phyloP scores from a whole-genome alignment of 2,888 invertebrate genomes.

The Pseudanteris insignis region DNA sequence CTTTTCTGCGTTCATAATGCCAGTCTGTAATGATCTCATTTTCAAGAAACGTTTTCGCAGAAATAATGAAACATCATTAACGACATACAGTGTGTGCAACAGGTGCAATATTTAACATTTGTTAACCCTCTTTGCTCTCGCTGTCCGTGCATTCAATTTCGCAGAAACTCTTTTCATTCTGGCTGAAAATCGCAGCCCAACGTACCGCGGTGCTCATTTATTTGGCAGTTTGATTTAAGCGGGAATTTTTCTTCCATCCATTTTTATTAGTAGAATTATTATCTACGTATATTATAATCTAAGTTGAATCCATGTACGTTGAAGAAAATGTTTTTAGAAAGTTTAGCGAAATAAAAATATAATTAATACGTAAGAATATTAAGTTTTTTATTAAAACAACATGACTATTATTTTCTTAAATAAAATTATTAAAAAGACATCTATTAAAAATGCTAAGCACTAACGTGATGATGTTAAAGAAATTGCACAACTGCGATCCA shows the following conservation, averaged over 20 bases:
- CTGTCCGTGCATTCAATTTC: slow-evolving; percentile 4
- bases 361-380: too few relatives aligned
- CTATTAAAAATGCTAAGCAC: too few relatives aligned
- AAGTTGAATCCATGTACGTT: too few relatives aligned
- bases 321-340: too few relatives aligned
- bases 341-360: too few relatives aligned
- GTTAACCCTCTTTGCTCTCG: slow-evolving; percentile 7
- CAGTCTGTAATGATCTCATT: slow-evolving; percentile 39
- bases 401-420: too few relatives aligned
- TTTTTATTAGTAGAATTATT: too few relatives aligned
- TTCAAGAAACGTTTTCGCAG: slow-evolving; percentile 41
- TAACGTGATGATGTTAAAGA: too few relatives aligned
- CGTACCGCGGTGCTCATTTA: slow-evolving; percentile 27
- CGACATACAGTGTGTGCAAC: slow-evolving; percentile 38
- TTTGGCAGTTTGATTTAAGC: slow-evolving; percentile 11
- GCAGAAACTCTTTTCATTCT: slow-evolving; percentile 24
- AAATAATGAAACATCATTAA: slow-evolving; percentile 46
- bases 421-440: slow-evolving; percentile 16
- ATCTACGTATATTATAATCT: too few relatives aligned
- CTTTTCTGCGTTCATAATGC: slow-evolving; percentile 30
- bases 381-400: too few relatives aligned
- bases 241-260: slow-evolving; percentile 1
- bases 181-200: slow-evolving; percentile 29
- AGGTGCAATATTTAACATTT: slow-evolving; percentile 44
- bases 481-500: too few relatives aligned